These are phyloP conservation scores for Brachionus plicatilis DNA, from an alignment of 1,140 invertebrate genomes.

Conservation along the genomic window DNA sequence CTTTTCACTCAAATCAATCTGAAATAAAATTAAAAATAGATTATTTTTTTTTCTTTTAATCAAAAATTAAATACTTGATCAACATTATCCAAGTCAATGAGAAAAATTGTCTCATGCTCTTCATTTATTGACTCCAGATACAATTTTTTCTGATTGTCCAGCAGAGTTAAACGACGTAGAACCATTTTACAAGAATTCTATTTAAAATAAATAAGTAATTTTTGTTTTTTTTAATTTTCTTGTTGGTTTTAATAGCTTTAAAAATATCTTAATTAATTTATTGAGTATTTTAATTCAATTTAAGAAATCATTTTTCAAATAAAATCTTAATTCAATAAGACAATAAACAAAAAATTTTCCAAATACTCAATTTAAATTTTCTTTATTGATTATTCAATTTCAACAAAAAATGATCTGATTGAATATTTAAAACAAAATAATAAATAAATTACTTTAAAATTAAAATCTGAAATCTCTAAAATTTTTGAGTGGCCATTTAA, in stretches of 20 bases:
- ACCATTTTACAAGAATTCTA: not conserved
- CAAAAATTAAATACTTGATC: not conserved
- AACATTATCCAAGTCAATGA: not conserved
- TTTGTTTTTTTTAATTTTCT: not conserved
- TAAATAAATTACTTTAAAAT: no score
- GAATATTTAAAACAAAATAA: no score
- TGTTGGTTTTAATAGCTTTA: not conserved
- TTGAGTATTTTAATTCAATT: no score
- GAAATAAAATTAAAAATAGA: not conserved
- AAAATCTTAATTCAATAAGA: no score
- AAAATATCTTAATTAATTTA: not conserved
- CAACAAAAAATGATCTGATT: no score
- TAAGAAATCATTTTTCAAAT: no score
- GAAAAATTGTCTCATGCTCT: not conserved
- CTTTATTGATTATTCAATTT: no score
- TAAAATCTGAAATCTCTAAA: no score
- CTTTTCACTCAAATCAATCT: conserved; percentile 17
- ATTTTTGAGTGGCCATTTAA: no score
- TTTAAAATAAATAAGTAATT: not conserved
- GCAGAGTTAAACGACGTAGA: not conserved
- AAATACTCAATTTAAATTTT: no score
- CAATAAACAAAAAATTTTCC: no score
- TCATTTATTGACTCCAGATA: not conserved
- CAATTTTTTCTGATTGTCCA: conserved; percentile 23
- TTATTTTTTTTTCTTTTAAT: not conserved